Percentiles rank a stretch among this genome's conserved stretches.
phyloP scores from a whole-genome alignment of 2,113 vertebrate genomes.

The Aphelocoma coerulescens region DNA sequence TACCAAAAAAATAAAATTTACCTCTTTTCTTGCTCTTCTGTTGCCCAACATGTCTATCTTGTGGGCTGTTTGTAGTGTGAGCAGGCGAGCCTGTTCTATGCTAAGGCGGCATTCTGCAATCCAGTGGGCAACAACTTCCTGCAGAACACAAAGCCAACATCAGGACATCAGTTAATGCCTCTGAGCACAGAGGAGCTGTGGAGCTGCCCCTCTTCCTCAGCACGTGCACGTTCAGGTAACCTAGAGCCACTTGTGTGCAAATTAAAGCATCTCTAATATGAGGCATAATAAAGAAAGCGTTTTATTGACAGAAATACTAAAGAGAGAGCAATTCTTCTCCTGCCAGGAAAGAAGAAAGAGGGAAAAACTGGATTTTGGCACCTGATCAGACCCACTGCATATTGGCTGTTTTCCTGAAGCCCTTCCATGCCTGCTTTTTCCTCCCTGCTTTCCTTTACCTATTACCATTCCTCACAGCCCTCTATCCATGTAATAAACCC shows the following conservation, averaged over 20 bases:
- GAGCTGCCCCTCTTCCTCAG: not conserved
- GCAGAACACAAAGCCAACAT: not conserved
- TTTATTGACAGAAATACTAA: not conserved
- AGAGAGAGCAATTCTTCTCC: not conserved
- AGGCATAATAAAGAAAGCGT: not conserved
- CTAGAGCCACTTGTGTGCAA: not conserved
- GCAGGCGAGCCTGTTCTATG: slow-evolving; percentile 86
- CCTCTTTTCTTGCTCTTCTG: slow-evolving; percentile 85
- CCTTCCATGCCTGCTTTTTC: not conserved
- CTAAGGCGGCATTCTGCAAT: slow-evolving; percentile 88
- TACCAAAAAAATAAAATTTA: slow-evolving; percentile 9
- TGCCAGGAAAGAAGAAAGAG: not conserved
- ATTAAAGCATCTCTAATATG: not conserved
- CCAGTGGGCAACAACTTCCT: slow-evolving; percentile 94
- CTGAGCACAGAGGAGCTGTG: not conserved
- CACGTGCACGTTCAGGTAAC: rapidly evolving
- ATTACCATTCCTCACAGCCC: not conserved
- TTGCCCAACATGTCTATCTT: slow-evolving; percentile 78
- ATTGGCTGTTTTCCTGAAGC: not conserved
- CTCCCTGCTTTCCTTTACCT: not conserved
- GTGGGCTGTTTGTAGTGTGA: slow-evolving; percentile 83
- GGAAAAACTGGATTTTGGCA: not conserved
- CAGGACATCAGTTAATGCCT: not conserved
- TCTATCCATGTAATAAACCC: not conserved
- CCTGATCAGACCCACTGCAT: not conserved